phyloP scores from a whole-genome alignment of 53 echinoderm and acorn worm genomes.

The Zoroaster sp. region DNA sequence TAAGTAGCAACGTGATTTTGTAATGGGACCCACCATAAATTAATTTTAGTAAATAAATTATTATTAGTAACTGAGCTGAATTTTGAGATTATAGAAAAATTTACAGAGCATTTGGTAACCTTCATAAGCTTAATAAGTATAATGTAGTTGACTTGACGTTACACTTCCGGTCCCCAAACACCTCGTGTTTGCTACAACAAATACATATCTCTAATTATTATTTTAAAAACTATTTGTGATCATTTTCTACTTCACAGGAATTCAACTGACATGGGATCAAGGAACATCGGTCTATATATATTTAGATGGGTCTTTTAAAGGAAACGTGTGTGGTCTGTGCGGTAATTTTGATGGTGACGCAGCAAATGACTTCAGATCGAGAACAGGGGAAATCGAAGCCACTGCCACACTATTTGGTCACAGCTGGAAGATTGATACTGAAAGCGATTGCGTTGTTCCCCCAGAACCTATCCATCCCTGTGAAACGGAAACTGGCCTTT shows the following conservation, averaged over 20 bases:
- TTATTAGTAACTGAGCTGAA: too few relatives aligned
- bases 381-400: conserved; percentile 45
- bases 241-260: conserved; percentile 45
- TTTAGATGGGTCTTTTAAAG: conserved; percentile 34
- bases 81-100: too few relatives aligned
- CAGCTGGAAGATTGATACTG: conserved; percentile 55
- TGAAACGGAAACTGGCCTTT: conserved; percentile 29
- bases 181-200: too few relatives aligned
- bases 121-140: too few relatives aligned
- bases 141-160: too few relatives aligned
- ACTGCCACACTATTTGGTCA: conserved; percentile 58
- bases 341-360: conserved; percentile 76
- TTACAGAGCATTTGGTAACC: too few relatives aligned
- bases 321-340: conserved; percentile 77
- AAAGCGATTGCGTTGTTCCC: conserved; percentile 39
- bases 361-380: conserved; percentile 65
- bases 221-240: too few relatives aligned
- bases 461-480: conserved; percentile 48
- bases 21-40: too few relatives aligned
- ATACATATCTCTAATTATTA: too few relatives aligned
- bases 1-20: too few relatives aligned
- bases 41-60: too few relatives aligned
- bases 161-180: too few relatives aligned
- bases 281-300: conserved; percentile 63
- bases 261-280: conserved; percentile 69